Evolutionary conservation across 37 sponge, comb jelly and placozoan genomes (phyloP), one percentile per base, ranked within the genome.

Genomic region (Eunapius fragilis): DNA sequence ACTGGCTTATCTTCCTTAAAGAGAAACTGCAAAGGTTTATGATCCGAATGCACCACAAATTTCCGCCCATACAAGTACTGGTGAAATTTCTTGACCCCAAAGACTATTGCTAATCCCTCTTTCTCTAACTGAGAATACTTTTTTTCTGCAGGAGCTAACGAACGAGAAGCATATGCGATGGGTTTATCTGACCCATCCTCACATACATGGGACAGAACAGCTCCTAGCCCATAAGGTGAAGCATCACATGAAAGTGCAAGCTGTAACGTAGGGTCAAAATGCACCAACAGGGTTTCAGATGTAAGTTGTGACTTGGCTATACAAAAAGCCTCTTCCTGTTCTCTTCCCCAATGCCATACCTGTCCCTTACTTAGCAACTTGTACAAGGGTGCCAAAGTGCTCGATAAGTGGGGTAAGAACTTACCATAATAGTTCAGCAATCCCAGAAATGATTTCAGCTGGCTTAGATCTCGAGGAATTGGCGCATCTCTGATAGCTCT

Each of bases 221-320:
- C 80, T 41, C 80, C 87, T 9, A 87, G 74, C 48, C 87, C 87
- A 47, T 87, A 80, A 1, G 75, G 81, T 35, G 80, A 87, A 22
- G 81, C 87, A 75, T 80, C 87, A 80, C 74, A 45, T 9, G 81
- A 36, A 34, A 85, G 11, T 2, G 35, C 17, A 2, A 85, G 32
- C 27, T 41, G 30, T 28, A 47, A 76, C 37, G 58, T 14, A 2
- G 78, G 77, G 71, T 85, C 70, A 30, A 37, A 85, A 45, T 85
- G 85, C 4, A n/a, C 26, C 33, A 85, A 69, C 11, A 85, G 14
- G 12, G 36, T 69, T 35, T 37, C 0, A 3, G 70, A 67, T 10
- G 85, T 35, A 0, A 87, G 87, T 23, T 41, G 72, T 0, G 37
- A 72, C 24, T 77, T 77, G 9, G 45, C 78, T 5, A 10, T 3